These are phyloP conservation scores for Malurus elegans DNA, from an alignment of 2,113 vertebrate genomes.

Conservation along the genomic window DNA sequence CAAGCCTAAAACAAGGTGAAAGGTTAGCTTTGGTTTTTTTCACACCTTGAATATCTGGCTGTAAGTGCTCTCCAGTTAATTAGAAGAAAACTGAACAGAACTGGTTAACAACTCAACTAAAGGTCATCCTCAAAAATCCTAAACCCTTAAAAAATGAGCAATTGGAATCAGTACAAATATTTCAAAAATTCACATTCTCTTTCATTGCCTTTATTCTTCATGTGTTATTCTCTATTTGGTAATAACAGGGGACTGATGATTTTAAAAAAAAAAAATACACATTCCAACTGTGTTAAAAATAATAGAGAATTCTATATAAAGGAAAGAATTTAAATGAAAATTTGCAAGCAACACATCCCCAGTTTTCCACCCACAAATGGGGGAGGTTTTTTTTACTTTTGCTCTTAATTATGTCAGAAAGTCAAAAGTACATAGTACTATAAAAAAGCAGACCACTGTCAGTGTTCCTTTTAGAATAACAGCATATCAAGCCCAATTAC, in stretches of 20 bases:
- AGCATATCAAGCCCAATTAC: background rate
- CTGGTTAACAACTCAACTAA: background rate
- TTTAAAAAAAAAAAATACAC: background rate
- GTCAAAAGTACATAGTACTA: background rate
- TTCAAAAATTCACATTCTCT: background rate
- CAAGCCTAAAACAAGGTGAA: background rate
- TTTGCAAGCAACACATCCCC: accelerated
- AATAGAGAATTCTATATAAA: background rate
- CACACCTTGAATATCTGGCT: background rate
- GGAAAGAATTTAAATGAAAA: background rate
- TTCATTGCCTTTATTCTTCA: background rate
- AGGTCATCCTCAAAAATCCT: background rate
- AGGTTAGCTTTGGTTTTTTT: background rate
- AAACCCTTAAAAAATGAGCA: background rate
- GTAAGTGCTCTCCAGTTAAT: background rate
- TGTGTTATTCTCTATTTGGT: background rate
- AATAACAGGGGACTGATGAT: background rate
- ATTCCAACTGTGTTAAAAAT: background rate
- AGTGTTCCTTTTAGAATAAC: background rate
- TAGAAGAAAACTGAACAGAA: background rate
- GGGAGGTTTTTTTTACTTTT: background rate
- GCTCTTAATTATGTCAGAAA: background rate
- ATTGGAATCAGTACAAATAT: background rate
- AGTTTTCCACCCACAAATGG: background rate
- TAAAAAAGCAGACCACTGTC: background rate